A percentile compares a stretch with the other conserved stretches of the same genome.
Conservation (phyloP, 2,113 vertebrate genomes). For the Gymnarchus niloticus region DNA sequence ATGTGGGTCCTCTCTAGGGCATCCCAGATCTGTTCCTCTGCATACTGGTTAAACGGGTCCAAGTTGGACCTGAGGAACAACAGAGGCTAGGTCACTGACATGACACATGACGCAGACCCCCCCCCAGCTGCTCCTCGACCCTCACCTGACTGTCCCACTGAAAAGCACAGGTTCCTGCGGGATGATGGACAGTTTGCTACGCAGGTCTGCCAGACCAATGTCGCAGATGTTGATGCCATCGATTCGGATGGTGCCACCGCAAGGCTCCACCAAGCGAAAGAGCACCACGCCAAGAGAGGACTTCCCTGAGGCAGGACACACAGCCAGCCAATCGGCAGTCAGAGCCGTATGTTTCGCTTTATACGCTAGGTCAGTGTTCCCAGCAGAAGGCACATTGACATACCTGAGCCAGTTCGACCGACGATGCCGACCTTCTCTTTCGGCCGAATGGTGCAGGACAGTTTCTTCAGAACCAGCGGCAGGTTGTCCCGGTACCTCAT, state of each 20-base stretch:
- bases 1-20: slow-evolving; percentile 86
- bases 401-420: slow-evolving; percentile 86
- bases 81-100: slow-evolving; percentile 7
- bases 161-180: slow-evolving; percentile 89
- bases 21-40: slow-evolving; percentile 83
- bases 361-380: background rate
- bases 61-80: slow-evolving; percentile 72
- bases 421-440: slow-evolving; percentile 91
- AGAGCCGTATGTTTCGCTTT: background rate
- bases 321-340: background rate
- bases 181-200: slow-evolving; percentile 89
- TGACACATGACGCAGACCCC: background rate
- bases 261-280: slow-evolving; percentile 80
- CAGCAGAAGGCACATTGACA: background rate
- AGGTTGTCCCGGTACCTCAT: slow-evolving; percentile 87
- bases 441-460: slow-evolving; percentile 81
- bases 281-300: slow-evolving; percentile 84
- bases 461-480: slow-evolving; percentile 82
- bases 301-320: slow-evolving; percentile 65
- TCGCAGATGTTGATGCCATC: slow-evolving; percentile 83
- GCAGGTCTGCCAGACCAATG: slow-evolving; percentile 85
- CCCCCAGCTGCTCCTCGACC: background rate
- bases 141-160: slow-evolving; percentile 84
- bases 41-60: slow-evolving; percentile 80
- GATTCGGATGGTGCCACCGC: slow-evolving; percentile 82